These are phyloP conservation scores for Mugil cephalus DNA, from an alignment of 2,113 vertebrate species.

Conservation along the genomic window DNA sequence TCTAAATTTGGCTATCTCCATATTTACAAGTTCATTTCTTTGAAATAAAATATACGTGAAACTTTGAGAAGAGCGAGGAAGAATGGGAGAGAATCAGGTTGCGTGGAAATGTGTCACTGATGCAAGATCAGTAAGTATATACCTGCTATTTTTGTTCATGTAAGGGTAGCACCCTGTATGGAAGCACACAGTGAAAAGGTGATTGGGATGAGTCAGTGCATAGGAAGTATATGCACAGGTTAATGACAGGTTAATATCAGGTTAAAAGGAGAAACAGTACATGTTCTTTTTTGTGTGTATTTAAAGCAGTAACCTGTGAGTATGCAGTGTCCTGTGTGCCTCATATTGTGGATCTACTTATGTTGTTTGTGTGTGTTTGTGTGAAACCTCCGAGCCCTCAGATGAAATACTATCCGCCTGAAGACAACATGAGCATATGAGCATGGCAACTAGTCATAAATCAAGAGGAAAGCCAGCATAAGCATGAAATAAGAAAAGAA, in stretches of 20 bases:
- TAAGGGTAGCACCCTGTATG: background rate
- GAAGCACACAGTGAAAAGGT: too few species aligned
- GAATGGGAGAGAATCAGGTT: background rate
- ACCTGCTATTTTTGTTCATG: background rate
- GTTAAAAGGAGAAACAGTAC: background rate
- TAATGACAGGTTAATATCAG: background rate
- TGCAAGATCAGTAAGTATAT: background rate
- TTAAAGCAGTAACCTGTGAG: background rate
- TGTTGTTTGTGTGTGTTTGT: background rate
- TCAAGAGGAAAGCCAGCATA: conserved; percentile 22
- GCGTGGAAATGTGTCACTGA: background rate
- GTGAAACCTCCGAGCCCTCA: conserved; percentile 24
- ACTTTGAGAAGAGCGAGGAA: background rate
- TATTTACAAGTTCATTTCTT: background rate
- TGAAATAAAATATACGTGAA: background rate
- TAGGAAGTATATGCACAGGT: background rate
- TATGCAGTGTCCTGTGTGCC: background rate
- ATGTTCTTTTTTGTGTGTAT: background rate
- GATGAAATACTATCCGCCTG: conserved; percentile 54
- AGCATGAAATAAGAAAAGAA: background rate
- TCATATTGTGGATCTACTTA: background rate
- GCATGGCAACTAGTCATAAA: conserved; percentile 54
- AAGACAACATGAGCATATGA: conserved; percentile 55
- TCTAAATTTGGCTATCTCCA: background rate
- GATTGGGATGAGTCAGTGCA: too few species aligned